These are phyloP conservation scores for Gephyroberyx darwinii DNA, from an alignment of 2,797 vertebrate genomes.

Conservation along the genomic window DNA sequence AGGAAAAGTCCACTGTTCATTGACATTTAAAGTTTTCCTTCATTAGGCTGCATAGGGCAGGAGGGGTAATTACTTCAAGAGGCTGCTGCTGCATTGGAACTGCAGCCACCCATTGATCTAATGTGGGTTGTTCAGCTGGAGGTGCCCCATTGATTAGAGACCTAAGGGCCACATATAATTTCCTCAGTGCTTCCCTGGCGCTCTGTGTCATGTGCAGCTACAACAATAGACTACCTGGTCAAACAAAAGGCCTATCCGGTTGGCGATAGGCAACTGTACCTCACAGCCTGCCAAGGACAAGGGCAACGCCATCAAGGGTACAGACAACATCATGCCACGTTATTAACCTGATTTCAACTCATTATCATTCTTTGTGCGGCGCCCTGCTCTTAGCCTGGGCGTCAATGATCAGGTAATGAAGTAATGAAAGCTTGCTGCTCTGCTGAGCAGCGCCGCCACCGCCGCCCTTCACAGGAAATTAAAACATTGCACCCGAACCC, in stretches of 20 bases:
- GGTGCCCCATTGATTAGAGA: conserved; percentile 58
- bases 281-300: conserved; percentile 19
- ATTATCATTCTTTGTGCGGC: conserved; percentile 57
- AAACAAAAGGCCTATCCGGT: conserved; percentile 32
- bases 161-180: conserved; percentile 55
- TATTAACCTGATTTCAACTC: conserved; percentile 56
- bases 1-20: conserved; percentile 36
- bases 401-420: conserved; percentile 67
- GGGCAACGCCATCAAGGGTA: conserved; percentile 44
- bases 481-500: conserved; percentile 57
- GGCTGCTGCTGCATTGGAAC: conserved; percentile 46
- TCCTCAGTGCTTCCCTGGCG: conserved; percentile 33
- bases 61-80: conserved; percentile 60
- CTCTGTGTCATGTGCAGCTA: conserved; percentile 17
- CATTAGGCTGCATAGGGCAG: conserved; percentile 61
- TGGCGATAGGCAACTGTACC: conserved; percentile 3
- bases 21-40: conserved; percentile 75
- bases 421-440: conserved; percentile 65
- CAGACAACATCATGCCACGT: conserved; percentile 30
- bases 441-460: conserved; percentile 29
- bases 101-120: conserved; percentile 58
- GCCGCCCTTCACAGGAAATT: conserved; percentile 74
- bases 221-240: conserved; percentile 24
- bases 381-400: conserved; percentile 23
- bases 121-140: conserved; percentile 56